A percentile compares a stretch with the other conserved stretches of the same genome.
Evolutionary conservation across 2,888 invertebrate species (phyloP).

Genomic region (Altica lythri): DNA sequence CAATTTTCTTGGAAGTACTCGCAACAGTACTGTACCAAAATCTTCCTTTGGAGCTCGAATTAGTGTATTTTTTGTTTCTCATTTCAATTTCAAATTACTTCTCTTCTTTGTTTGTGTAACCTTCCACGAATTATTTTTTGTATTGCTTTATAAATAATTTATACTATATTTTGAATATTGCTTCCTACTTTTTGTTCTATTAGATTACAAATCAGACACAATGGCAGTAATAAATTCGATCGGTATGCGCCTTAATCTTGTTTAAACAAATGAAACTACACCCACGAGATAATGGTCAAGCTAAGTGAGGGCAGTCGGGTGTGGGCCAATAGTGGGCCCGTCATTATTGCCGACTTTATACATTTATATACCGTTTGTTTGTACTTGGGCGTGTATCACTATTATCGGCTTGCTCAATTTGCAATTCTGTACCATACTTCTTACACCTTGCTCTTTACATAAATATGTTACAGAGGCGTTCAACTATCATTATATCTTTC

Average conservation of each 20-base stretch:
- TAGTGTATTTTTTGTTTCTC: too few relatives aligned
- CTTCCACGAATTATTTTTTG: too few relatives aligned
- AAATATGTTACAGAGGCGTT: constrained; percentile 7
- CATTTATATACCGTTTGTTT: constrained; percentile 16
- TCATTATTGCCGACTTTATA: constrained; percentile 12
- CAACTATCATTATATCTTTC: not conserved
- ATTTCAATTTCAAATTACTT: too few relatives aligned
- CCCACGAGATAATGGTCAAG: constrained; percentile 21
- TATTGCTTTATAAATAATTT: too few relatives aligned
- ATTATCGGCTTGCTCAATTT: constrained; percentile 18
- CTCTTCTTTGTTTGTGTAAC: too few relatives aligned
- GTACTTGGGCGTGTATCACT: constrained; percentile 25
- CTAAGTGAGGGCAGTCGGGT: constrained; percentile 17
- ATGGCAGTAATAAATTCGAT: not conserved
- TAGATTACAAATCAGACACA: not conserved
- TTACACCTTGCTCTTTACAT: constrained; percentile 5
- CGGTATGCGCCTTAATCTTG: constrained; percentile 22
- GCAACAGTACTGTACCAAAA: too few relatives aligned
- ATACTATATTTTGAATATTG: too few relatives aligned
- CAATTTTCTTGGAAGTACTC: too few relatives aligned
- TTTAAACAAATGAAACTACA: constrained; percentile 32
- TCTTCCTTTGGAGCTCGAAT: too few relatives aligned
- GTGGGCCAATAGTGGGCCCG: constrained; percentile 20
- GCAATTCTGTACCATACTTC: constrained; percentile 7
- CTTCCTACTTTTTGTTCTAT: too few relatives aligned